phyloP scores from a whole-genome alignment of 2,797 vertebrate species.

The Hafferia zeledoni region DNA sequence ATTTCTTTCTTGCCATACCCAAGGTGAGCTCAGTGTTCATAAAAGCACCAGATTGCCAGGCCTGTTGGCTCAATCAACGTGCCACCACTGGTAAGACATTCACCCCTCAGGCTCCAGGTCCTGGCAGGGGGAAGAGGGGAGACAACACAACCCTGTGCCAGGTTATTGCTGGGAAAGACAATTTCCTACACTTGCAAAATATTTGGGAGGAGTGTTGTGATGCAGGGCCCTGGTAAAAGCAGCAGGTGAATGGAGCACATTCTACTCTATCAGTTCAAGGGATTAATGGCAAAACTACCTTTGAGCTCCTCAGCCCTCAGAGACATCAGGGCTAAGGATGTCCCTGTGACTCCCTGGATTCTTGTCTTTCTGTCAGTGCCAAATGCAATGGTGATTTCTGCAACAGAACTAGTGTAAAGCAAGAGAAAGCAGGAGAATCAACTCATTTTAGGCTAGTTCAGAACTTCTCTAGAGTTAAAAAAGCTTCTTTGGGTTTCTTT shows the following conservation, averaged over 20 bases:
- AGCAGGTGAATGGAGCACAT: neutral
- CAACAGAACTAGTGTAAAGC: neutral
- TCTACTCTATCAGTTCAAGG: neutral
- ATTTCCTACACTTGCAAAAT: neutral
- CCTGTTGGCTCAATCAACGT: neutral
- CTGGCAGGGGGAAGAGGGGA: neutral
- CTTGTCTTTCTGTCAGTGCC: neutral
- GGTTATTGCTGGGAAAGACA: neutral
- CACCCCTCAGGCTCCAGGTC: neutral
- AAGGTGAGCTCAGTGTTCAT: slow-evolving; percentile 19
- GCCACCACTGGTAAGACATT: neutral
- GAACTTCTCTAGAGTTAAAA: neutral
- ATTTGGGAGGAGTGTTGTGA: neutral
- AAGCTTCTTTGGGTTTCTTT: neutral
- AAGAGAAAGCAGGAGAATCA: neutral
- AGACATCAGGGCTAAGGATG: neutral
- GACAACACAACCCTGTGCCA: fast-evolving
- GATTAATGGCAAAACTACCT: neutral
- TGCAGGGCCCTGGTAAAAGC: neutral
- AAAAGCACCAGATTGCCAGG: neutral
- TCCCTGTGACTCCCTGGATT: neutral
- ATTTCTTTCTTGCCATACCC: slow-evolving; percentile 17
- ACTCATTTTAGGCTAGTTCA: neutral
- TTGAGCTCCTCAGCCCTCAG: neutral
- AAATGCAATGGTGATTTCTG: neutral